These are phyloP conservation scores for Unio delphinus DNA, from an alignment of 2,888 invertebrate species.

Conservation along the genomic window DNA sequence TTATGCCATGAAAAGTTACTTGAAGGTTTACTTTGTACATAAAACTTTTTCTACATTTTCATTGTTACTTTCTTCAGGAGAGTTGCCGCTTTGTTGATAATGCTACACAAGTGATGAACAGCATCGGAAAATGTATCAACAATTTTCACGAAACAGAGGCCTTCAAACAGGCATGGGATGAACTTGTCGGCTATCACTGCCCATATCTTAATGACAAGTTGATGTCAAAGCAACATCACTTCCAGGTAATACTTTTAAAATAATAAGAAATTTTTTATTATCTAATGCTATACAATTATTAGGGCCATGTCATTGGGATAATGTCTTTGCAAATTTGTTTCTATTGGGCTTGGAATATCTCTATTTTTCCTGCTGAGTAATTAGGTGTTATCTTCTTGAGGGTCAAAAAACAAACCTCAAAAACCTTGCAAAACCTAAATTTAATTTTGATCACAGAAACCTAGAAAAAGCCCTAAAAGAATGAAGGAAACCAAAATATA, in stretches of 20 bases:
- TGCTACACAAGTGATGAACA: constrained; percentile 64
- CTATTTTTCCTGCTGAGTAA: too few relatives aligned
- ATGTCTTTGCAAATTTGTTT: background rate
- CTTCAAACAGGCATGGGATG: constrained; percentile 56
- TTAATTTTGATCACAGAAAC: too few relatives aligned
- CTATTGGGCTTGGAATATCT: background rate
- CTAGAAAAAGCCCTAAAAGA: too few relatives aligned
- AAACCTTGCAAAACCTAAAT: too few relatives aligned
- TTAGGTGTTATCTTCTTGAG: too few relatives aligned
- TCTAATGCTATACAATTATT: too few relatives aligned
- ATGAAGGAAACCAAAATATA: too few relatives aligned
- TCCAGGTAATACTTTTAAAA: constrained; percentile 42
- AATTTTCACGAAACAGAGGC: constrained; percentile 57
- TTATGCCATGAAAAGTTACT: too few relatives aligned
- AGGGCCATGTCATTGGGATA: background rate
- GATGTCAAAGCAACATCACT: constrained; percentile 65
- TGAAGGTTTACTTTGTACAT: too few relatives aligned
- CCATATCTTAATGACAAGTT: constrained; percentile 63
- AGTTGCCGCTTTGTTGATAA: constrained; percentile 69
- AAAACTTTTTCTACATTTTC: too few relatives aligned
- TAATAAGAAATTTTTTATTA: too few relatives aligned
- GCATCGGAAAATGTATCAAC: constrained; percentile 66
- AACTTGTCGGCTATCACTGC: constrained; percentile 62
- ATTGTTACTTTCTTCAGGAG: constrained; percentile 55
- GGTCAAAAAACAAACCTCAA: too few relatives aligned